phyloP scores from a whole-genome alignment of 2,113 vertebrate species.

The Syngnathoides biaculeatus region DNA sequence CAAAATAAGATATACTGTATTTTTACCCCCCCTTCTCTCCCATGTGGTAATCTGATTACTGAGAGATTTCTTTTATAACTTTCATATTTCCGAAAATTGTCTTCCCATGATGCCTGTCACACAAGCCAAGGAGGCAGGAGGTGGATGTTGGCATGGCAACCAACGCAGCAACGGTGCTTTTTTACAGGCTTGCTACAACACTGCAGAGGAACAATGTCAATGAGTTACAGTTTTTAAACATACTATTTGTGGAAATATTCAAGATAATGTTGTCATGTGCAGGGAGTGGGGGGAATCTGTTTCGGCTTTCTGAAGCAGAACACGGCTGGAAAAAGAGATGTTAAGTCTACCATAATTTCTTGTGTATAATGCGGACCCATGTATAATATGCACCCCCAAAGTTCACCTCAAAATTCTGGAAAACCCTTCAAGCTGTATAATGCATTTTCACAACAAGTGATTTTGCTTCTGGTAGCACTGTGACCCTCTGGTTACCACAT shows the following conservation, averaged over 20 bases:
- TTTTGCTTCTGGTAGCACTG: too few relatives aligned
- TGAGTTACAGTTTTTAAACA: background rate
- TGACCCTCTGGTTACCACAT: too few relatives aligned
- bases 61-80: conserved; percentile 39
- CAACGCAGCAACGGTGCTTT: background rate
- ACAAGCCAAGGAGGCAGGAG: background rate
- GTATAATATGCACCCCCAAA: too few relatives aligned
- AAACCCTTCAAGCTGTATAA: too few relatives aligned
- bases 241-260: background rate
- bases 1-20: conserved; percentile 43
- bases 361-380: too few relatives aligned
- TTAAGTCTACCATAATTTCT: too few relatives aligned
- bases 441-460: too few relatives aligned
- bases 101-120: conserved; percentile 2
- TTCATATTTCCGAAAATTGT: conserved; percentile 35
- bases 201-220: background rate
- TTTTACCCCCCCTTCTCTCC: conserved; percentile 44
- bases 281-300: too few relatives aligned
- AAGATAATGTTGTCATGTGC: background rate
- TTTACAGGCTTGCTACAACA: background rate
- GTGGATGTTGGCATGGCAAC: conserved; percentile 1
- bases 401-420: too few relatives aligned
- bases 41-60: conserved; percentile 53
- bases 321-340: too few relatives aligned
- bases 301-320: too few relatives aligned